Conservation (phyloP, 2,888 invertebrate genomes). For the Netelia melanura region DNA sequence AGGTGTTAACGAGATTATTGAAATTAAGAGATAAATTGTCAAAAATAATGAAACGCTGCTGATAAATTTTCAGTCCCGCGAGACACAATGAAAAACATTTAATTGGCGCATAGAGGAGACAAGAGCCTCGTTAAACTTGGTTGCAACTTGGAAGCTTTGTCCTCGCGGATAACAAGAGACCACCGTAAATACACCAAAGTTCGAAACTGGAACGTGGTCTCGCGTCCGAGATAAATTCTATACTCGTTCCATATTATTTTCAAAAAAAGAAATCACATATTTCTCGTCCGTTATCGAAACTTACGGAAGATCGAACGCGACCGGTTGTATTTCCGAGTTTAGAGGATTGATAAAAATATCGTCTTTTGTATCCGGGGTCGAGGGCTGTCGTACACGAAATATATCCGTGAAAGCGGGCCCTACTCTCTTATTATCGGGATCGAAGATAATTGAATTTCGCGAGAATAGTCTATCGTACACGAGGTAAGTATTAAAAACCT, state of each 20-base stretch:
- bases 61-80: too few species aligned
- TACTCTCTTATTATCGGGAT: constrained; percentile 18
- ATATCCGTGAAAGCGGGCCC: constrained; percentile 13
- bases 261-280: neutral
- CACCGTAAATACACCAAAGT: too few species aligned
- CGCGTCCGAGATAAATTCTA: too few species aligned
- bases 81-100: too few species aligned
- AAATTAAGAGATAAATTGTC: neutral
- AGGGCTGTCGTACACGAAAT: neutral
- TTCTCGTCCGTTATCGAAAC: neutral
- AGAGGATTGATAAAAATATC: neutral
- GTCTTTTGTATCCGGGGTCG: neutral
- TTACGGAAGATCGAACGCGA: neutral
- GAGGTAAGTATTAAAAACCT: constrained; percentile 27
- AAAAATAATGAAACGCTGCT: neutral
- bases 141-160: too few species aligned
- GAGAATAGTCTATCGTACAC: constrained; percentile 24
- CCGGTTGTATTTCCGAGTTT: neutral
- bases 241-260: too few species aligned
- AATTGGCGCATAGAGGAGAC: too few species aligned
- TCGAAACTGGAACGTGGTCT: too few species aligned
- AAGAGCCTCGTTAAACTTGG: too few species aligned
- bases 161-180: too few species aligned
- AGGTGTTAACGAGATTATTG: neutral
- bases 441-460: constrained; percentile 56